Evolutionary conservation across 1,140 invertebrate genomes (phyloP), one percentile per base, ranked within the genome.

Genomic region (Metaphire vulgaris): DNA sequence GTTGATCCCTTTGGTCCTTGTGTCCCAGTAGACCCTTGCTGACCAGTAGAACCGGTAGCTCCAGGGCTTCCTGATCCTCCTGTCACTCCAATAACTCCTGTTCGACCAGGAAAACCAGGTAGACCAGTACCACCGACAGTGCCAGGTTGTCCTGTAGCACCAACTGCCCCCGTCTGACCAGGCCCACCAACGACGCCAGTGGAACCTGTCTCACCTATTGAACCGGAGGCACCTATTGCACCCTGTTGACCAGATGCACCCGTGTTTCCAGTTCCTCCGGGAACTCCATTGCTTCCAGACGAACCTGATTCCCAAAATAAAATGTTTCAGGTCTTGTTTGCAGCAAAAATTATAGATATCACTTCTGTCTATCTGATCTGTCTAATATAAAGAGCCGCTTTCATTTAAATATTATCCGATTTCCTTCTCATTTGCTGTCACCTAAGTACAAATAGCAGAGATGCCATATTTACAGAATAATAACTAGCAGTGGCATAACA

Each of bases 11-110:
- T 69, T 69, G n/a, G 67, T 69, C 67, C 67, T 69, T 26, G n/a
- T 2, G n/a, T 6, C 28, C 67, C 67, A 69, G 67, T 69, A 14
- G 67, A 6, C 6, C 67, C 67, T 14, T 6, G 26, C 28, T 6
- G 67, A 69, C 75, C 75, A 74, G 33, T 14, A 2, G n/a, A 2
- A 2, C 75, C 75, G 26, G 69, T 70, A 41, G 28, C 21, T 33
- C 75, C 75, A 33, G 69, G n/a, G 31, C 75, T 41, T 28, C 75
- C 75, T 56, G 75, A 72, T 30, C 6, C 31, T 73, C 72, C 72
- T 2, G 14, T 73, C 2, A 28, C 72, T 21, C 72, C 72, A 21
- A n/a, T 73, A 33, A 34, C 72, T 14, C 72, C 72, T 41, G 72
- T 69, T 21, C n/a, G 32, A 21, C 74, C 74, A 14, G 67, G 71